Base-by-base conservation (phyloP, 2,888 invertebrate species). In the Ypsolopha sequella region DNA sequence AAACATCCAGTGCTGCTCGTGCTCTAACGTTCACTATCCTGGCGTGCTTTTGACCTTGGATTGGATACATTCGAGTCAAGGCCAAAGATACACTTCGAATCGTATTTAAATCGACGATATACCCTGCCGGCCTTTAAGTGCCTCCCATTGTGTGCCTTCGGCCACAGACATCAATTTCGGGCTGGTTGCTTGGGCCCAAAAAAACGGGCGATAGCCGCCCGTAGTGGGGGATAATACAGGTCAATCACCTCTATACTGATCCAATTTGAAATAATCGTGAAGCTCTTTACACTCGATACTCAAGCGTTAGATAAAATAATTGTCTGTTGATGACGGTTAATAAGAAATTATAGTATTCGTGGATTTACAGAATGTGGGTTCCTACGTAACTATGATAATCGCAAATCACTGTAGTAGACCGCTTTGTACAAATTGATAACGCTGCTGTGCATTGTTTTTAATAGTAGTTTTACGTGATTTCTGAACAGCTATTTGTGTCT, bases 171-270 rank as follows among this genome's bases (percentile, higher is more conserved):
- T 73, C 73, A 70, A 64, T 74, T 74, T 79, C 66, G 67, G 73
- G 75, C 74, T 74, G 76, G 73, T 73, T 74, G 77, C 67, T 63
- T 70, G 57, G 56, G 61, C 60, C 47, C 48, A 76, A 57, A 58
- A n/a, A 75, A 76, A 68, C 60, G 58, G 57, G 59, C 59, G 36
- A 10, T 24, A 46, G 47, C 38, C n/a, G 41, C 44, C n/a, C 60
- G 59, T 61, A 62, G 68, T 68, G 64, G 75, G 75, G 72, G 69
- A 68, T 61, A 62, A 68, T 65, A 55, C 63, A 66, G 81, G 80
- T 77, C 79, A 70, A 66, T 77, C 67, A 82, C 74, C 81, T 65
- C 65, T 54, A 64, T 63, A 69, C 69, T 80, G 70, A 76, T 78
- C 76, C 73, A 76, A 76, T 80, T 78, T 70, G 66, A 70, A 73